These are phyloP conservation scores for Megaleporinus macrocephalus DNA, from an alignment of 2,113 vertebrate genomes.

Conservation along the genomic window DNA sequence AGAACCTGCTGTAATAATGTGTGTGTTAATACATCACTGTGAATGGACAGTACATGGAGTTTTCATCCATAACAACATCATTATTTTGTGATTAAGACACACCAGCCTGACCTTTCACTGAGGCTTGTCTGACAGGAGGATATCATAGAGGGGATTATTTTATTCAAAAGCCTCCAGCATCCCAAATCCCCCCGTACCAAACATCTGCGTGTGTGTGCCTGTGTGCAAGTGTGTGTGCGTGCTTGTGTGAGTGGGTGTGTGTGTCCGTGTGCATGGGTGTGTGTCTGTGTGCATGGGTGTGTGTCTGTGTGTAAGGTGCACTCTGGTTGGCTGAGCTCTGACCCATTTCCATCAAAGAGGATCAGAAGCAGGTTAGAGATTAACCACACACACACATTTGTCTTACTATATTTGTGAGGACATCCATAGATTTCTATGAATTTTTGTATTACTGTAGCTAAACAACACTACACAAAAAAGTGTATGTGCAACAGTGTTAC, in stretches of 20 bases:
- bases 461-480: background rate
- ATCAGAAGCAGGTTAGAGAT: slow-evolving; percentile 73
- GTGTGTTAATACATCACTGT: background rate
- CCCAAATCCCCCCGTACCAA: slow-evolving; percentile 71
- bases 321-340: slow-evolving; percentile 60
- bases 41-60: background rate
- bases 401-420: too few species aligned
- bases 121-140: slow-evolving; percentile 56
- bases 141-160: slow-evolving; percentile 72
- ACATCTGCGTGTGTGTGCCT: slow-evolving; percentile 55
- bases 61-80: slow-evolving; percentile 9
- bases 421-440: too few species aligned
- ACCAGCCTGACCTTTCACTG: background rate
- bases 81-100: background rate
- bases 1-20: background rate
- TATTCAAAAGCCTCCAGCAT: slow-evolving; percentile 67
- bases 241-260: slow-evolving; percentile 25
- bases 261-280: too few species aligned
- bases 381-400: slow-evolving; percentile 46
- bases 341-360: slow-evolving; percentile 70
- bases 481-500: too few species aligned
- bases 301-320: slow-evolving; percentile 56
- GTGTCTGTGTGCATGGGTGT: too few species aligned
- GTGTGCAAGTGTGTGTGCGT: slow-evolving; percentile 50
- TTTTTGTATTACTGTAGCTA: background rate